Base-by-base conservation (phyloP, 2,113 vertebrate genomes). In the Promerops cafer region DNA sequence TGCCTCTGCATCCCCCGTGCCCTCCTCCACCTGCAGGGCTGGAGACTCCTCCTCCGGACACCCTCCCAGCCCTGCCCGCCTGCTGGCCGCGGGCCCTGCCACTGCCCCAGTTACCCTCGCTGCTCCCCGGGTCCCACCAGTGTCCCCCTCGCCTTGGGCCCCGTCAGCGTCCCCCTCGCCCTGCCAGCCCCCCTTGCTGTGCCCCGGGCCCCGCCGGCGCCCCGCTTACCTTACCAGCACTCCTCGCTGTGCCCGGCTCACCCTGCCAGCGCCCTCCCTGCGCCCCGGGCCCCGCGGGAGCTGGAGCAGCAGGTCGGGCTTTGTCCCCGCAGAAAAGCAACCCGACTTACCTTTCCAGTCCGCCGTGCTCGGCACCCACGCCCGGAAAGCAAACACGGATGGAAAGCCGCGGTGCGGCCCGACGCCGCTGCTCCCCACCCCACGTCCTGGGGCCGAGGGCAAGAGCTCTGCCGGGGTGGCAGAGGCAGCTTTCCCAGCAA, bases 11-110 rank as follows among this genome's bases (percentile, higher is more conserved):
- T 94, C 87, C 63, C 86, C 86, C 50, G 94, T 7, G 37, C 50
- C 83, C 68, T 81, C 75, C 92, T 96, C 71, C 86, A 83, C 92
- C 92, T 77, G 87, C 72, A 57, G 71, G 8, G 14, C 8, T 11
- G 61, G 44, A 86, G 82, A 93, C 95, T 96, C 96, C 93, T 93
- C 96, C 94, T 89, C 95, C 52, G 16, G 87, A 44, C 81, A 54
- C 65, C 57, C 31, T 89, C 49, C 82, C 59, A 52, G 90, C 78
- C 63, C 84, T 74, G 52, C 85, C 75, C 31, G 33, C 83, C 61
- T 1, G 61, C 89, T 94, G 95, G 83, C 90, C 77, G 54, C 17
- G 14, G 63, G 70, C 79, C 54, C 54, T 24, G 87, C 63, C 63
- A 1, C 40, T 69, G 54, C 35, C 87, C 47, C 71, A 4, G 0